Percentiles rank a stretch among this genome's conserved stretches.
phyloP scores from a whole-genome alignment of 2,888 invertebrate genomes.

The Atethmia centrago region DNA sequence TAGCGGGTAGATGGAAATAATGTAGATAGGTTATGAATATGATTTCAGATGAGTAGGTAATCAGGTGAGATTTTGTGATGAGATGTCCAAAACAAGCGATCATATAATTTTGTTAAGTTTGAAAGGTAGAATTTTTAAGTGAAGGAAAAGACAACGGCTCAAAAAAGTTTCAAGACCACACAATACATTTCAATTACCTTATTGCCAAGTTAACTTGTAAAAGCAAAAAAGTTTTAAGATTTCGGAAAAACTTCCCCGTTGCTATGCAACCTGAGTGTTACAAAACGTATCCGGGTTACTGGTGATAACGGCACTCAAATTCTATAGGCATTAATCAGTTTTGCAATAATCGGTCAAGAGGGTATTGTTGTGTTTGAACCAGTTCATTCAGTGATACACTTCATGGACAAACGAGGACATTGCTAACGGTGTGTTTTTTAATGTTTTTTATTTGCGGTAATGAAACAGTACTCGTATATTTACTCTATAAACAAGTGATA shows the following conservation, averaged over 20 bases:
- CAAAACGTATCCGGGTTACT: slow-evolving; percentile 46
- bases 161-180: not conserved
- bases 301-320: slow-evolving; percentile 53
- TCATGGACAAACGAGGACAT: slow-evolving; percentile 27
- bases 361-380: slow-evolving; percentile 50
- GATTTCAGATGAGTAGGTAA: not conserved
- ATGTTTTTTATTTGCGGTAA: not conserved
- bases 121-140: not conserved
- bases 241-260: not conserved
- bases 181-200: not conserved
- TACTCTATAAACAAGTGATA: slow-evolving; percentile 6
- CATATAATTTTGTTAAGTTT: not conserved
- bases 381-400: slow-evolving; percentile 44
- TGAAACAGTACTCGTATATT: not conserved
- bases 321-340: slow-evolving; percentile 48
- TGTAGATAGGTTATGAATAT: not conserved
- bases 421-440: slow-evolving; percentile 35
- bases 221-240: not conserved
- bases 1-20: not conserved
- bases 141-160: not conserved
- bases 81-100: not conserved
- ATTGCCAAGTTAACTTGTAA: not conserved
- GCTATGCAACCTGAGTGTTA: not conserved
- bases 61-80: too few species aligned
- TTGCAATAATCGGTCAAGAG: slow-evolving; percentile 52